Evolutionary conservation across 2,113 vertebrate species (phyloP).

Genomic region (Prolemur simus): DNA sequence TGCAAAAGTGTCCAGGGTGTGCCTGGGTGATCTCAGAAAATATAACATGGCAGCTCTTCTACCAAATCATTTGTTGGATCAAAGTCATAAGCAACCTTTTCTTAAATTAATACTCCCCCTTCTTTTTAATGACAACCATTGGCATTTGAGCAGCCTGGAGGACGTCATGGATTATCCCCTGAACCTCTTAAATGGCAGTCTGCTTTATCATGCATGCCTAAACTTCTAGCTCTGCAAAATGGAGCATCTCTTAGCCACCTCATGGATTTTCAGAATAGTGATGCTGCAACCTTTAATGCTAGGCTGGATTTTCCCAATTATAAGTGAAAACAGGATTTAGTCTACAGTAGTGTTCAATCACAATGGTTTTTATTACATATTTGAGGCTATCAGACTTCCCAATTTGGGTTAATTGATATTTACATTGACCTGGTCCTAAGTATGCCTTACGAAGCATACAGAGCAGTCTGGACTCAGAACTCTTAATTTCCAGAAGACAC

Average conservation of each 20-base stretch:
- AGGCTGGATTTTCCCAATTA: background rate
- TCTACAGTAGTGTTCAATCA: background rate
- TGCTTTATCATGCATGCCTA: background rate
- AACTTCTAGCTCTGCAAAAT: background rate
- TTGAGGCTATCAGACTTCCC: background rate
- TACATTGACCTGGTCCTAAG: background rate
- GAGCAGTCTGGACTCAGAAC: background rate
- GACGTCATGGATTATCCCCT: background rate
- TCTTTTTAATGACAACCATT: background rate
- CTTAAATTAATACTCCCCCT: background rate
- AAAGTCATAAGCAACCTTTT: constrained; percentile 20
- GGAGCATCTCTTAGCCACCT: background rate
- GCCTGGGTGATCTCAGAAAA: background rate
- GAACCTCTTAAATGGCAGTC: background rate
- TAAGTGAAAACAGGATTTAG: background rate
- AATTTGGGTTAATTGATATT: background rate
- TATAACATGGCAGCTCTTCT: background rate
- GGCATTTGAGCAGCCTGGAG: background rate
- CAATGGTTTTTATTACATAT: background rate
- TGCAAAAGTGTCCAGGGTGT: background rate
- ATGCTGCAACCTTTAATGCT: background rate
- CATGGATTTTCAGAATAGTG: background rate
- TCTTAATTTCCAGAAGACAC: constrained; percentile 29
- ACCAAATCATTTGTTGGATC: background rate
- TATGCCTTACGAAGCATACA: background rate